Conservation (phyloP, 2,888 invertebrate species). For the Drosophila nigritarsus region DNA sequence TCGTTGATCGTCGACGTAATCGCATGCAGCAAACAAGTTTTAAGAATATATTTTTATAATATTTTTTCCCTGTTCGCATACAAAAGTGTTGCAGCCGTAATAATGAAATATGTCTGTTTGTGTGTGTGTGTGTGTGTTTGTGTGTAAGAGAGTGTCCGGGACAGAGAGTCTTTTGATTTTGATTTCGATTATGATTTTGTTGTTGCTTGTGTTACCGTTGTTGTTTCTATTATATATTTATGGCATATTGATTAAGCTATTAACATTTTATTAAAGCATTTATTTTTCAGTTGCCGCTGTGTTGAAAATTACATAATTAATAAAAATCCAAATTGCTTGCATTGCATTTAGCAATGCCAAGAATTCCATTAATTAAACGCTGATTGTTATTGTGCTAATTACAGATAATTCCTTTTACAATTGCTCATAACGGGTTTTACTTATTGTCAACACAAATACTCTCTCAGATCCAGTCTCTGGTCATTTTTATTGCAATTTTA, state of each 20-base stretch:
- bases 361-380: conserved; percentile 67
- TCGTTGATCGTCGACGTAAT: conserved; percentile 59
- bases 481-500: conserved; percentile 9
- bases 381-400: conserved; percentile 65
- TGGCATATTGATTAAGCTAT: conserved; percentile 81
- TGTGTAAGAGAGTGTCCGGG: conserved; percentile 38
- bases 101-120: conserved; percentile 46
- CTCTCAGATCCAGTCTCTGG: conserved; percentile 2
- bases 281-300: conserved; percentile 48
- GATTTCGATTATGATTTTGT: conserved; percentile 34
- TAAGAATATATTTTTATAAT: conserved; percentile 74
- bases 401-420: conserved; percentile 35
- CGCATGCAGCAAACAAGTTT: conserved; percentile 77
- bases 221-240: conserved; percentile 62
- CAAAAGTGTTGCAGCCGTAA: conserved; percentile 72
- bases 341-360: conserved; percentile 47
- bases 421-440: conserved; percentile 23
- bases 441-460: neutral
- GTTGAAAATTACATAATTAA: conserved; percentile 53
- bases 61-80: conserved; percentile 58
- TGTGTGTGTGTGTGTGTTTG: conserved; percentile 21
- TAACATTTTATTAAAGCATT: conserved; percentile 78
- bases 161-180: conserved; percentile 52
- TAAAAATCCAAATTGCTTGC: conserved; percentile 61
- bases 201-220: conserved; percentile 29